Evolutionary conservation across 1,140 invertebrate genomes (phyloP), one percentile per base, ranked within the genome.

Genomic region (Procambarus clarkii): DNA sequence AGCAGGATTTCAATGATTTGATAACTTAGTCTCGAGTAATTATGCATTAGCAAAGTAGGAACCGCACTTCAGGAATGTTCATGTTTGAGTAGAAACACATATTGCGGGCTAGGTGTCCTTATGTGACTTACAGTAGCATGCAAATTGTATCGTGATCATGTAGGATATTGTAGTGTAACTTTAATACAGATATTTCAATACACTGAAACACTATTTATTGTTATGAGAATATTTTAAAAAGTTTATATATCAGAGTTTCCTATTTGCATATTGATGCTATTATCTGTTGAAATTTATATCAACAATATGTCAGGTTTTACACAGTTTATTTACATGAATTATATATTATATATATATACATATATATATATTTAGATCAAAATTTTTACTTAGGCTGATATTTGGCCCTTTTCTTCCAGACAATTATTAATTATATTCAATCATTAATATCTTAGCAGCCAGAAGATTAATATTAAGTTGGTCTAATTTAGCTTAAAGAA

Each of bases 81-180:
- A 79, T 79, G 85, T 78, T 76, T 82, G 48, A 87, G 85, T 87
- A 87, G 85, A 87, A 87, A 87, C 85, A 87, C 85, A 87, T 64
- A 44, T 64, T 79, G 13, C 13, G 24, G 76, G 15, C 48, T 44
- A 18, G 18, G 77, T 45, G 11, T n/a, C 58, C 34, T 46, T 45
- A 44, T 18, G 45, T 48, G 34, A 78, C 76, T 44, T 60, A 82
- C 24, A 45, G 81, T 69, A 83, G 81, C 58, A 69, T 83, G 81
- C 81, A 69, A 83, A 34, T 69, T 45, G 81, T 83, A 64, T 83
- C n/a, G 81, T 83, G 81, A 83, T 83, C 34, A 46, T 18, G 81
- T 83, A 83, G 81, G 34, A 69, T 44, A 54, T 83, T 34, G n/a
- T 83, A 54, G 81, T 45, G 69, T 60, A 83, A 60, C 69, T 83